Evolutionary conservation across 2,797 vertebrate species (phyloP).

Genomic region (Australoheros facetus): DNA sequence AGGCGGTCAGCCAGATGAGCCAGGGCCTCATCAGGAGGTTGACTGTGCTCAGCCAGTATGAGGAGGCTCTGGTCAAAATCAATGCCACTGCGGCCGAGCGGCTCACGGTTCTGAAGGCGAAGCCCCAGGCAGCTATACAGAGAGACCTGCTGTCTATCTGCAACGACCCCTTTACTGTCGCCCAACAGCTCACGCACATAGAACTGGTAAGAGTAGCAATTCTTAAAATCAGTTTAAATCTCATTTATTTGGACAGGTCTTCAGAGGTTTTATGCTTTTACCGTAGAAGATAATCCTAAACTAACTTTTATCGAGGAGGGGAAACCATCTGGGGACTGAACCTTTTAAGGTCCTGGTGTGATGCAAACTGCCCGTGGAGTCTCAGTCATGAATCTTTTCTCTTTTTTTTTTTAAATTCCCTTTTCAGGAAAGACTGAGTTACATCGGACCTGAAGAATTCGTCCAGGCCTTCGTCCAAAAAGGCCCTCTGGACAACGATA

Average conservation of each 20-base stretch:
- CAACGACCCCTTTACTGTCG: slow-evolving; percentile 90
- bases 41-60: slow-evolving; percentile 89
- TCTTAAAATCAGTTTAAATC: not conserved
- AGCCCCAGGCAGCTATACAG: slow-evolving; percentile 89
- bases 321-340: not conserved
- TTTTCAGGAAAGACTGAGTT: slow-evolving; percentile 91
- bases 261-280: accelerated
- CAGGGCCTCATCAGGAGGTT: slow-evolving; percentile 89
- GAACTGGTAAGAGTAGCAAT: slow-evolving; percentile 85
- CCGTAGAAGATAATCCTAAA: not conserved
- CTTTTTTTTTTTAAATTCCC: not conserved
- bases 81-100: slow-evolving; percentile 85
- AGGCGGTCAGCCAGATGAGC: slow-evolving; percentile 88
- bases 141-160: slow-evolving; percentile 90
- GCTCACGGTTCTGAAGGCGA: slow-evolving; percentile 86
- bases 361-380: not conserved
- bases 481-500: slow-evolving; percentile 89
- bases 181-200: slow-evolving; percentile 95
- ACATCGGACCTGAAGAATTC: slow-evolving; percentile 96
- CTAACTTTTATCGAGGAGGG: not conserved
- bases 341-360: not conserved
- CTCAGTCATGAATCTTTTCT: not conserved
- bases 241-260: not conserved
- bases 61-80: slow-evolving; percentile 91
- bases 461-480: slow-evolving; percentile 94